These are phyloP conservation scores for Cervus canadensis DNA, from an alignment of 2,113 vertebrate species.

Conservation along the genomic window DNA sequence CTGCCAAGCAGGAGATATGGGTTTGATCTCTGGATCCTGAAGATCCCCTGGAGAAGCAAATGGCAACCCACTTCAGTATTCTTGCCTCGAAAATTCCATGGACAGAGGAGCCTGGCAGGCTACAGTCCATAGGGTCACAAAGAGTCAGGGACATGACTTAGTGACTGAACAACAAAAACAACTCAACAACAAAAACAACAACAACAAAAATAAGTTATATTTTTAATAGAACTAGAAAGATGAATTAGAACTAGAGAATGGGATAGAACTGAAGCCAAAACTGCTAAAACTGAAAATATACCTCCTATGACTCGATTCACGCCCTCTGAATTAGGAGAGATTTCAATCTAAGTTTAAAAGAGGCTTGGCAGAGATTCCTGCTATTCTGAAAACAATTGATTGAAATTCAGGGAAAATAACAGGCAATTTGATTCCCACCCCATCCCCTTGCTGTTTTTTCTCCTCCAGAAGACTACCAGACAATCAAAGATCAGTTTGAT, in stretches of 20 bases:
- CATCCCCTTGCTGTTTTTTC: neutral
- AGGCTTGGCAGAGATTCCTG: constrained; percentile 24
- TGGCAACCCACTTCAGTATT: neutral
- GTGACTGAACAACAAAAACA: neutral
- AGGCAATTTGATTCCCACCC: neutral
- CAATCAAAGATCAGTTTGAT: neutral
- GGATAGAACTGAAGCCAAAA: neutral
- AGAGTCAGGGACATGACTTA: neutral
- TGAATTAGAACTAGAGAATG: constrained; percentile 11
- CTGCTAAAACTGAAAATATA: neutral
- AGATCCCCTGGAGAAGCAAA: neutral
- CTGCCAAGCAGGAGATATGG: neutral
- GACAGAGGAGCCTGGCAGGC: neutral
- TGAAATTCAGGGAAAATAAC: constrained; percentile 47
- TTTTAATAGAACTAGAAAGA: constrained; percentile 8
- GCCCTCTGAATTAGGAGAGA: constrained; percentile 11
- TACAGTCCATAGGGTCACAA: neutral
- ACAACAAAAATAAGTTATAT: neutral
- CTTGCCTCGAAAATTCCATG: neutral
- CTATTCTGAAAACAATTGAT: constrained; percentile 40
- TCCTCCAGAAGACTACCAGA: neutral
- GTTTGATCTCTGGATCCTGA: neutral
- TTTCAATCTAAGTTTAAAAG: constrained; percentile 44
- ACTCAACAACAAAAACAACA: neutral
- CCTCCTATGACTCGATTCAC: neutral